Percentiles rank a stretch among this genome's conserved stretches.
phyloP scores from a whole-genome alignment of 2,797 vertebrate species.

The Capromys pilorides region DNA sequence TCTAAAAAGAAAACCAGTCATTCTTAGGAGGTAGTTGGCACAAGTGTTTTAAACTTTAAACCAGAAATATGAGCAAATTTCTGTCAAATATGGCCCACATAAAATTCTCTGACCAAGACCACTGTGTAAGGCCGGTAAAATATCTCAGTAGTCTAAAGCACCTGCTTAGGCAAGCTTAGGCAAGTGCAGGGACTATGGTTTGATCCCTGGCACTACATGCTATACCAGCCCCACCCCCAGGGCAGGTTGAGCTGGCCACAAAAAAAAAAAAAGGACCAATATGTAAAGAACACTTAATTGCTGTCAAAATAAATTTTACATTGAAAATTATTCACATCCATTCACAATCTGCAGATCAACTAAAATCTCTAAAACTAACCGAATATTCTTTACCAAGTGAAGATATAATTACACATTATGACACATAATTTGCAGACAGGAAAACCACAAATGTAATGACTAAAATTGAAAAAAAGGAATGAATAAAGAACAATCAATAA shows the following conservation, averaged over 20 bases:
- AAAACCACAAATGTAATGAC: conserved; percentile 35
- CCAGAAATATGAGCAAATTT: conserved; percentile 24
- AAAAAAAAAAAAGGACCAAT: not conserved
- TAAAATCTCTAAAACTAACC: conserved; percentile 4
- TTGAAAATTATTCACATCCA: conserved; percentile 10
- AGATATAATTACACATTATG: not conserved
- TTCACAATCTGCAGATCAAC: not conserved
- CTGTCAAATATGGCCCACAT: not conserved
- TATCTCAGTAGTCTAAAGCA: too few relatives aligned
- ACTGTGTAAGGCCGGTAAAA: not conserved
- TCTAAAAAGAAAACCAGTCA: not conserved
- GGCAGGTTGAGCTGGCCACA: too few relatives aligned
- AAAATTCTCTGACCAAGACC: conserved; percentile 14
- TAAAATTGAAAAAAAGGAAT: not conserved
- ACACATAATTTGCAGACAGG: not conserved
- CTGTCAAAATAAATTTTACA: conserved; percentile 8
- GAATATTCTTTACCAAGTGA: conserved; percentile 19
- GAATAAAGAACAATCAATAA: not conserved
- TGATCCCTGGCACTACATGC: too few relatives aligned
- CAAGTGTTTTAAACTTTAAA: conserved; percentile 8
- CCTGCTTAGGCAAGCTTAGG: too few relatives aligned
- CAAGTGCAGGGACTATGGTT: too few relatives aligned
- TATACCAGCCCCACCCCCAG: too few relatives aligned
- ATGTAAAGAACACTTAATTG: conserved; percentile 35
- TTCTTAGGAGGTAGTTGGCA: conserved; percentile 12